phyloP scores from a whole-genome alignment of 2,888 invertebrate species.

The Drosophila greeni region DNA sequence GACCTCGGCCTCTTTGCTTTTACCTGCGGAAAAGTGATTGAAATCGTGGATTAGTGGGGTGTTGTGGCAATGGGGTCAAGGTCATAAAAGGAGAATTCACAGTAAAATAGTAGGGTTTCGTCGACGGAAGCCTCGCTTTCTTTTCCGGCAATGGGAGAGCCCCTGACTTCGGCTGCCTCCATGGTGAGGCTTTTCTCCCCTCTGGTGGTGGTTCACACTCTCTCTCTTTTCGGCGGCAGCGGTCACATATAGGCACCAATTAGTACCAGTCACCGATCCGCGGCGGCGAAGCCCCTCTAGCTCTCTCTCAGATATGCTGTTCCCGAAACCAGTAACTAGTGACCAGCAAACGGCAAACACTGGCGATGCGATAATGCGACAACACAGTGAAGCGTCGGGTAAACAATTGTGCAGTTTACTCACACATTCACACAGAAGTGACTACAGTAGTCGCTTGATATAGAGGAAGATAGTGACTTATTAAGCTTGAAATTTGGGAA shows the following conservation, averaged over 20 bases:
- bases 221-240: constrained; percentile 5
- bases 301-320: constrained; percentile 35
- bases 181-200: constrained; percentile 12
- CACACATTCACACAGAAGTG: not conserved
- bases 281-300: constrained; percentile 29
- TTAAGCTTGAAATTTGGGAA: too few relatives aligned
- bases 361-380: constrained; percentile 54
- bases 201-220: not conserved
- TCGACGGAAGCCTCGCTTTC: constrained; percentile 24
- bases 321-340: constrained; percentile 37
- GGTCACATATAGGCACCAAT: constrained; percentile 45
- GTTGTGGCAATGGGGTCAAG: constrained; percentile 27
- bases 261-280: constrained; percentile 67
- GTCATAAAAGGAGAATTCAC: constrained; percentile 37
- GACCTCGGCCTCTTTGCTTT: constrained; percentile 99
- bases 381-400: constrained; percentile 13
- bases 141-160: constrained; percentile 21
- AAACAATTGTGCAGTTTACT: constrained; percentile 5
- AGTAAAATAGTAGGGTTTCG: constrained; percentile 23
- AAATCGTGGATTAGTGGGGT: not conserved
- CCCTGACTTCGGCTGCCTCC: constrained; percentile 11
- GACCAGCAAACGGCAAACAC: constrained; percentile 24
- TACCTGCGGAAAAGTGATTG: constrained; percentile 81
- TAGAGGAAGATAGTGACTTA: not conserved
- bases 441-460: constrained; percentile 1